phyloP scores from a whole-genome alignment of 2,888 invertebrate genomes.

The Gymnocheta viridis region DNA sequence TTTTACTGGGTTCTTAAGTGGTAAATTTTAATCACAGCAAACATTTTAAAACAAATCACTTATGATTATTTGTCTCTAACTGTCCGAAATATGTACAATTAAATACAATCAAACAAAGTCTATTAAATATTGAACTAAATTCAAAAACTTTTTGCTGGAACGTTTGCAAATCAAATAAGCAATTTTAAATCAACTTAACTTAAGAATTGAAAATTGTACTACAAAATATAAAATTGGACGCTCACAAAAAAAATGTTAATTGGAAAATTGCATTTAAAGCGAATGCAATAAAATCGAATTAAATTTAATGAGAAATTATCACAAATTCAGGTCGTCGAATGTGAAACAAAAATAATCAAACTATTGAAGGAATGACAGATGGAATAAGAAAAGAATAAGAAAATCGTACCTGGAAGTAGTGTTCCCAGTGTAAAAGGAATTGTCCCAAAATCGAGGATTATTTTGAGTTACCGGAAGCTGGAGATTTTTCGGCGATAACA shows the following conservation, averaged over 20 bases:
- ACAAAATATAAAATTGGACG: slow-evolving; percentile 21
- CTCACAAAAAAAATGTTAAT: slow-evolving; percentile 25
- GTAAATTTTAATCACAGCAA: no score
- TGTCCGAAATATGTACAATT: no score
- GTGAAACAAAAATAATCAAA: slow-evolving; percentile 2
- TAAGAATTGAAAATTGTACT: slow-evolving; percentile 6
- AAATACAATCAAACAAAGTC: not conserved
- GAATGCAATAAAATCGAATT: slow-evolving; percentile 43
- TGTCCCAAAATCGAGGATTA: no score
- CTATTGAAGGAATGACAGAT: not conserved
- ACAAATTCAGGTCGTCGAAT: slow-evolving; percentile 51
- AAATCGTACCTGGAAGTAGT: slow-evolving; percentile 32
- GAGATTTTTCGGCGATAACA: no score
- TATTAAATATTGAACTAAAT: slow-evolving; percentile 13
- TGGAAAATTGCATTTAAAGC: slow-evolving; percentile 59
- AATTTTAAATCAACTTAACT: slow-evolving; percentile 11
- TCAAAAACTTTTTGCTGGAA: slow-evolving; percentile 28
- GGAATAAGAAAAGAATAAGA: not conserved
- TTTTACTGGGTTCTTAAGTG: no score
- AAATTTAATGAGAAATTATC: slow-evolving; percentile 26
- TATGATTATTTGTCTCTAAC: no score
- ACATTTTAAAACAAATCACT: no score
- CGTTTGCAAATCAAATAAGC: slow-evolving; percentile 3
- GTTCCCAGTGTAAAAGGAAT: no score
- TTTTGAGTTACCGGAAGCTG: no score